A percentile compares a stretch with the other conserved stretches of the same genome.
Conservation (phyloP, 1,140 invertebrate species). For the Pollicipes pollicipes region DNA sequence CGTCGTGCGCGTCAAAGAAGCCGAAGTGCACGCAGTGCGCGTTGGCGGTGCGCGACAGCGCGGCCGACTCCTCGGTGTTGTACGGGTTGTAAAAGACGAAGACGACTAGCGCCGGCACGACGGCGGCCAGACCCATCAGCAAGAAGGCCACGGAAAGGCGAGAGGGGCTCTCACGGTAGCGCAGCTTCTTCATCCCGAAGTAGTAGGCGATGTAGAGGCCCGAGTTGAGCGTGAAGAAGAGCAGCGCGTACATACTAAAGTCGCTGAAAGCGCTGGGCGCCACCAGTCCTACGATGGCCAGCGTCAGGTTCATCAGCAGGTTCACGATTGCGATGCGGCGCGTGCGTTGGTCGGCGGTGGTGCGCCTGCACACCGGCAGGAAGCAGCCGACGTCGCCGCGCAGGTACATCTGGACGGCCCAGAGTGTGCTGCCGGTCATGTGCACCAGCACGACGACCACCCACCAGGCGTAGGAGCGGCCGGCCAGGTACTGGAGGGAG, state of each 20-base stretch:
- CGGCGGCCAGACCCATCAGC: background rate
- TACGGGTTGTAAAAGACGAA: constrained; percentile 11
- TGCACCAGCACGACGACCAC: constrained; percentile 51
- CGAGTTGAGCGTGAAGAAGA: constrained; percentile 61
- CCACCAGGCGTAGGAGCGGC: constrained; percentile 39
- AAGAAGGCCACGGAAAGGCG: background rate
- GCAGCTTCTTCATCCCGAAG: constrained; percentile 56
- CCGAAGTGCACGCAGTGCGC: constrained; percentile 46
- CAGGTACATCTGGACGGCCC: constrained; percentile 68
- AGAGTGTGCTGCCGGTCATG: constrained; percentile 40
- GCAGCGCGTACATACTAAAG: constrained; percentile 45
- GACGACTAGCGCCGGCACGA: constrained; percentile 7
- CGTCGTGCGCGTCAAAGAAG: constrained; percentile 70
- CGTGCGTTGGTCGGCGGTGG: background rate
- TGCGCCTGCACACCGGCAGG: too few species aligned
- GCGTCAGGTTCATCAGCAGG: constrained; percentile 37
- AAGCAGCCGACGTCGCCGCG: constrained; percentile 18
- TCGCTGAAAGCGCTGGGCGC: constrained; percentile 24
- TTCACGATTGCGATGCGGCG: background rate
- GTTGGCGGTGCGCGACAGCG: constrained; percentile 54
- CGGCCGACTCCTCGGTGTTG: constrained; percentile 38
- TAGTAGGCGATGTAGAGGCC: constrained; percentile 64
- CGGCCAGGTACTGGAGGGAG: constrained; percentile 47
- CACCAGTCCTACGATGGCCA: constrained; percentile 54
- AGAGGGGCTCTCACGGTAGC: background rate